A percentile compares a stretch with the other conserved stretches of the same genome.
Conservation (phyloP, 2,888 invertebrate genomes). For the Hirtodrosophila confusa region DNA sequence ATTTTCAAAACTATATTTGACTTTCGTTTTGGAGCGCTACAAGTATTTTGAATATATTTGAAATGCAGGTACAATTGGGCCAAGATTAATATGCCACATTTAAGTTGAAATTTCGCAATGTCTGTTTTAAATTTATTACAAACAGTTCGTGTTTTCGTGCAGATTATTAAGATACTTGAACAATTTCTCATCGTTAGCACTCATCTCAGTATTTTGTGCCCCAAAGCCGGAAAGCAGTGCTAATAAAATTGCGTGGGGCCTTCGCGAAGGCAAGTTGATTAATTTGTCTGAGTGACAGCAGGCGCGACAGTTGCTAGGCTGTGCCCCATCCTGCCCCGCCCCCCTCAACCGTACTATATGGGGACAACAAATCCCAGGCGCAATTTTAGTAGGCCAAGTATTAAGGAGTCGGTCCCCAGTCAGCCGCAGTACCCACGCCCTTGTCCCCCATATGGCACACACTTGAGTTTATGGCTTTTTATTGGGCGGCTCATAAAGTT, state of each 20-base stretch:
- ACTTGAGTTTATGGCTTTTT: constrained; percentile 58
- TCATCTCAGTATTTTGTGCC: constrained; percentile 6
- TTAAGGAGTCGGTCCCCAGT: constrained; percentile 40
- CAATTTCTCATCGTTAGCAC: not conserved
- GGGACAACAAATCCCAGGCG: constrained; percentile 48
- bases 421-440: constrained; percentile 11
- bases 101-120: no score
- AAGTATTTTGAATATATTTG: no score
- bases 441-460: constrained; percentile 46
- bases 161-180: no score
- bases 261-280: constrained; percentile 58
- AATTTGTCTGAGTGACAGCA: constrained; percentile 64
- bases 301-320: constrained; percentile 39
- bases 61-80: no score
- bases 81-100: no score
- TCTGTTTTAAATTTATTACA: no score
- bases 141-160: no score
- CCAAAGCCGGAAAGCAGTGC: not conserved
- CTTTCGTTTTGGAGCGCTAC: no score
- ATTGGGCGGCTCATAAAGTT: constrained; percentile 55
- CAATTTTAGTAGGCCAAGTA: constrained; percentile 51
- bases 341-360: constrained; percentile 7
- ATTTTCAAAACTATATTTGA: no score
- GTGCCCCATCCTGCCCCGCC: no score
- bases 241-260: constrained; percentile 29